A percentile compares a stretch with the other conserved stretches of the same genome.
phyloP scores from a whole-genome alignment of 2,113 vertebrate species.

The Aspidoscelis tigris region DNA sequence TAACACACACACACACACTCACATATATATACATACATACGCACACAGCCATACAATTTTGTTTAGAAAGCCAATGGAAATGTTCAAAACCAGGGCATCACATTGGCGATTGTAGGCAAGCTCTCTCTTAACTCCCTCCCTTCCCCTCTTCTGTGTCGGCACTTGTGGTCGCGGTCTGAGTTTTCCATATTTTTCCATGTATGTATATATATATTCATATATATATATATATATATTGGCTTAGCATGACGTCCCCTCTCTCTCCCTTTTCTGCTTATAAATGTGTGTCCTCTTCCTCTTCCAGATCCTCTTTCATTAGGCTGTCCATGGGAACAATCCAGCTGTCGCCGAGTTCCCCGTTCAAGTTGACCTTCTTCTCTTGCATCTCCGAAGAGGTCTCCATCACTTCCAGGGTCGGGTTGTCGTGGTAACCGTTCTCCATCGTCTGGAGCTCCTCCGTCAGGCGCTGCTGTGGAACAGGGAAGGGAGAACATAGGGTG shows the following conservation, averaged over 20 bases:
- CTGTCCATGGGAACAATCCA: slow-evolving; percentile 96
- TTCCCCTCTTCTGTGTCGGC: not conserved
- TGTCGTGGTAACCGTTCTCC: slow-evolving; percentile 98
- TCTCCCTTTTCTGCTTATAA: slow-evolving; percentile 75
- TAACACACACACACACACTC: not conserved
- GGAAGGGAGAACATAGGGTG: not conserved
- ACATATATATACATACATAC: not conserved
- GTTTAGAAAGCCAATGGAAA: not conserved
- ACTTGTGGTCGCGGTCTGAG: slow-evolving; percentile 11
- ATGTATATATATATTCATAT: too few species aligned
- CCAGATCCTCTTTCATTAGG: slow-evolving; percentile 87
- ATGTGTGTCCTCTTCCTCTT: slow-evolving; percentile 95
- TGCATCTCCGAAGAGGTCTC: slow-evolving; percentile 94
- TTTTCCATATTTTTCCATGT: accelerated
- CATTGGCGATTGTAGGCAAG: not conserved
- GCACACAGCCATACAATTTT: not conserved
- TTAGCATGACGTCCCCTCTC: not conserved
- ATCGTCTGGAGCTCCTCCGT: slow-evolving; percentile 95
- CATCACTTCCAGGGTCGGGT: slow-evolving; percentile 96
- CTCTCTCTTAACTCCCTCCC: not conserved
- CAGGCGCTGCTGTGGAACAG: slow-evolving; percentile 82
- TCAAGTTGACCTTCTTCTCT: slow-evolving; percentile 90
- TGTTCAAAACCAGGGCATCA: not conserved
- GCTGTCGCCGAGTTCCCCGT: slow-evolving; percentile 92
- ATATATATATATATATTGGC: not conserved